Evolutionary conservation across 2,797 vertebrate genomes (phyloP).

Genomic region (Galago senegalensis): DNA sequence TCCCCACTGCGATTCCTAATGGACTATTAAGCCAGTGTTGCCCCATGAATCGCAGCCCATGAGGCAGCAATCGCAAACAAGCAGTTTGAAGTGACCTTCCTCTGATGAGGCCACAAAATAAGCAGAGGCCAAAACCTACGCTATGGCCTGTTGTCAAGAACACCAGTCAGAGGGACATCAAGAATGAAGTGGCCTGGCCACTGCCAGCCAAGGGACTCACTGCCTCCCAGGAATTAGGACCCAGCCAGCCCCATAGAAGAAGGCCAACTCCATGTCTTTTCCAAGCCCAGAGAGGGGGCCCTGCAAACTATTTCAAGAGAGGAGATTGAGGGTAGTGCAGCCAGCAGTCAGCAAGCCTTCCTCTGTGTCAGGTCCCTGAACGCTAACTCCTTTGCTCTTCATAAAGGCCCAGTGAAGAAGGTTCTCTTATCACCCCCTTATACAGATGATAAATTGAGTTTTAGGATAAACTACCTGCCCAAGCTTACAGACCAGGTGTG

Average conservation of each 20-base stretch:
- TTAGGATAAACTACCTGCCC: neutral
- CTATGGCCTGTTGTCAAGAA: neutral
- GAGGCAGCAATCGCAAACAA: slow-evolving; percentile 68
- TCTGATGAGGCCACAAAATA: slow-evolving; percentile 48
- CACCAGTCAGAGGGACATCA: neutral
- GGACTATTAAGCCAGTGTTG: slow-evolving; percentile 73
- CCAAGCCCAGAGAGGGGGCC: neutral
- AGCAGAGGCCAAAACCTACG: slow-evolving; percentile 48
- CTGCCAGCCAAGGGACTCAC: neutral
- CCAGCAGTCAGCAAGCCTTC: neutral
- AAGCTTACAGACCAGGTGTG: neutral
- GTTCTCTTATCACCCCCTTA: neutral
- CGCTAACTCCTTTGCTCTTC: neutral
- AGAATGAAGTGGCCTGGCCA: neutral
- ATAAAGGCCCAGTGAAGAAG: neutral
- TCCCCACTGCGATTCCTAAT: slow-evolving; percentile 76
- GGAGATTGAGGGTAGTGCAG: accelerated
- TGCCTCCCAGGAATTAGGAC: neutral
- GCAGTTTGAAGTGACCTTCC: slow-evolving; percentile 65
- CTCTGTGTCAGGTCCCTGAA: neutral
- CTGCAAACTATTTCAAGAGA: neutral
- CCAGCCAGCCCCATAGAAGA: neutral
- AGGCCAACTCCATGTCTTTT: neutral
- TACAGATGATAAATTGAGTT: neutral
- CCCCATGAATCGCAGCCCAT: slow-evolving; percentile 67